Percentiles rank a stretch among this genome's conserved stretches.
phyloP scores from a whole-genome alignment of 2,113 vertebrate genomes.

The Lagopus muta region DNA sequence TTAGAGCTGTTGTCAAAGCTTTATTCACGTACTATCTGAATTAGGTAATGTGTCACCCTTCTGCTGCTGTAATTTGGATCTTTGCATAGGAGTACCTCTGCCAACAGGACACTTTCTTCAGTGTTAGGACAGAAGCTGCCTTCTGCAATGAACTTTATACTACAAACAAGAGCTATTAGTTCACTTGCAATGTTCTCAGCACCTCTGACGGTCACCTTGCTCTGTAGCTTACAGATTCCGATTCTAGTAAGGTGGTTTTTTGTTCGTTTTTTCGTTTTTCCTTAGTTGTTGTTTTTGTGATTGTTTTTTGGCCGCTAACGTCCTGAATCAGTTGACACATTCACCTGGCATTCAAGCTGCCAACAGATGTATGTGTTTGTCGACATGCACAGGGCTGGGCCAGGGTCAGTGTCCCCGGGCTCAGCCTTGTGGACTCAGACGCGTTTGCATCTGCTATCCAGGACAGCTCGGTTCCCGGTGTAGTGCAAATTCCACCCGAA shows the following conservation, averaged over 20 bases:
- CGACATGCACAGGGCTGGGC: background rate
- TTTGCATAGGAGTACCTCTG: background rate
- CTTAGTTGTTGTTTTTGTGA: too few species aligned
- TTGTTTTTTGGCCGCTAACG: too few species aligned
- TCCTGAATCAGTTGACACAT: background rate
- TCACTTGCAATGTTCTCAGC: background rate
- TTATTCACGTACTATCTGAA: background rate
- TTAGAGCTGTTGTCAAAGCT: background rate
- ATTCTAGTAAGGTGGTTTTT: background rate
- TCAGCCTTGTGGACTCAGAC: background rate
- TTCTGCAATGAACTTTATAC: background rate
- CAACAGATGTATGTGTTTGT: background rate
- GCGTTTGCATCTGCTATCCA: background rate
- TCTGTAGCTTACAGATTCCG: background rate
- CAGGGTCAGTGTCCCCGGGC: background rate
- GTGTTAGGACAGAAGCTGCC: background rate
- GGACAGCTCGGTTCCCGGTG: conserved; percentile 34
- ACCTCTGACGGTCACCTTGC: background rate
- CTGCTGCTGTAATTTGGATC: background rate
- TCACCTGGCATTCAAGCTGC: background rate
- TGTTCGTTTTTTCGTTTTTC: too few species aligned
- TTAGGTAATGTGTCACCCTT: background rate
- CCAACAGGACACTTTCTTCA: background rate
- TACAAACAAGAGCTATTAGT: background rate
- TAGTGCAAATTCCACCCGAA: conserved; percentile 49